Base-by-base conservation (phyloP, 1,140 invertebrate species). In the Microplitis demolitor region DNA sequence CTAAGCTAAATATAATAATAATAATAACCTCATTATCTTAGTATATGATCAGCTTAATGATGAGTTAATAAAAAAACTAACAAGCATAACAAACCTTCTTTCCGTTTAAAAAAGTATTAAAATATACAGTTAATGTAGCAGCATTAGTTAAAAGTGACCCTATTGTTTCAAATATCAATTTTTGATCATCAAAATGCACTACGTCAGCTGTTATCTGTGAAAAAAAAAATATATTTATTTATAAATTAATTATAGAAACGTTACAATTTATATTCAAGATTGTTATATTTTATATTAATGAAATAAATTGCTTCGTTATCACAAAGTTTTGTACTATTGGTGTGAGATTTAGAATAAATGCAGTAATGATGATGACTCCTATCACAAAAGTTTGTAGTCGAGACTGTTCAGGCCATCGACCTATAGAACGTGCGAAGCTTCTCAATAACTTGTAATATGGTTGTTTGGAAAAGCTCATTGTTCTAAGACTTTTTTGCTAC, bases 331-430 rank as follows among this genome's bases (percentile, higher is more conserved):
- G 37, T 62, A 74, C 50, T 54, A 58, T 14, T 4, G 72, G 67
- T 13, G 34, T 24, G 24, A 69, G 5, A 35, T 66, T 53, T 6
- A 33, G 14, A 0, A n/a, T 50, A 16, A 13, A 60, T 31, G 69
- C 24, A 66, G 66, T 13, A 35, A 70, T 4, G 8, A 60, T 4
- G 31, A 74, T 6, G 6, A 34, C 6, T 37, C n/a, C 6, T 34
- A 66, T n/a, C 31, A 54, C 11, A 16, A 35, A 45, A 35, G 60
- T 66, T 13, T 37, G 16, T 5, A 35, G 9, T 13, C 9, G 39
- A 33, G 39, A 50, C 53, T 74, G 67, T 35, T 66, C 64, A 0
- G 67, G 72, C 72, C 72, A 74, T 61, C 66, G 62, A 37, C 72
- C 72, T 24, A 69, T 70, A 11, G 24, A 58, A 24, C 51, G 14